Evolutionary conservation across 2,797 vertebrate genomes (phyloP).

Genomic region (Ctenosaura bakeri): DNA sequence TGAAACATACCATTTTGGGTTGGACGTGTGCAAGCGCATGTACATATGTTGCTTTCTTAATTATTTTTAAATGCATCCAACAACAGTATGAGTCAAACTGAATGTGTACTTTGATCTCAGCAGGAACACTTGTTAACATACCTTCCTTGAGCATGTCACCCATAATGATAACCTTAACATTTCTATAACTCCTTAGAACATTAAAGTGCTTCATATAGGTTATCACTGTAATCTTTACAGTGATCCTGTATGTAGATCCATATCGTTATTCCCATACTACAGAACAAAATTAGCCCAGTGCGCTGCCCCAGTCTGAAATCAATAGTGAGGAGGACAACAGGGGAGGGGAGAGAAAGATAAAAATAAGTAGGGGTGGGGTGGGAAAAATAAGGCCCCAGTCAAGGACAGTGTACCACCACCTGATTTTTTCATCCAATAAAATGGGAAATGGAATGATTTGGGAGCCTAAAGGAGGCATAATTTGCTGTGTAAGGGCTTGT

Average conservation of each 20-base stretch:
- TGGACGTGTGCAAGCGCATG: neutral
- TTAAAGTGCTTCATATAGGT: neutral
- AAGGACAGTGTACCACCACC: too few species aligned
- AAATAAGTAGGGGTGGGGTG: neutral
- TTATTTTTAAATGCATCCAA: neutral
- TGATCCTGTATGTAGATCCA: neutral
- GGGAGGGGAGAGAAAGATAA: neutral
- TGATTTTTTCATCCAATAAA: too few species aligned
- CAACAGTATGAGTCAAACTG: neutral
- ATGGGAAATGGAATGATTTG: too few species aligned
- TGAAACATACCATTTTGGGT: neutral
- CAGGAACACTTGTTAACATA: neutral
- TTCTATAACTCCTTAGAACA: neutral
- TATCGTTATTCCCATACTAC: neutral
- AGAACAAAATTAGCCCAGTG: neutral
- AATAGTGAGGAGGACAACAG: neutral
- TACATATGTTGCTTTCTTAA: neutral
- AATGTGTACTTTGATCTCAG: neutral
- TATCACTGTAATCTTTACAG: neutral
- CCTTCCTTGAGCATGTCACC: neutral
- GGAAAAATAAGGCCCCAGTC: too few species aligned
- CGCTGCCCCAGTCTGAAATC: neutral
- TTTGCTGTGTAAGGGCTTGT: too few species aligned
- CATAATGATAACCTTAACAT: neutral
- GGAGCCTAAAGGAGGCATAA: too few species aligned